Percentiles rank a stretch among this genome's conserved stretches.
These are phyloP conservation scores for Luscinia megarhynchos DNA, from an alignment of 2,797 vertebrate species.

Conservation along the genomic window DNA sequence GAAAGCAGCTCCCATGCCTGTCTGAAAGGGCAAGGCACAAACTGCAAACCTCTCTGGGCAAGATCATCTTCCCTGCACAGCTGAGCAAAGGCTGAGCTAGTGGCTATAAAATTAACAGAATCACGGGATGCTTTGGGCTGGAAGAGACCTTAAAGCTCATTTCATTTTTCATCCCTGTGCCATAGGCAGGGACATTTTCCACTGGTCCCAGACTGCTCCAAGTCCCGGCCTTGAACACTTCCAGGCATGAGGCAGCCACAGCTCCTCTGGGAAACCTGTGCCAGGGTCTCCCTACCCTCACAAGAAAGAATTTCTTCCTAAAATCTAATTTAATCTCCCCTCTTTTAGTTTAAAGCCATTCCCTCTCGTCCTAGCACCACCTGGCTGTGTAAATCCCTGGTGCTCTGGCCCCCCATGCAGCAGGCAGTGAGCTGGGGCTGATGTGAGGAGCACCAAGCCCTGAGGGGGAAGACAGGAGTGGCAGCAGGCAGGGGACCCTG, in stretches of 20 bases:
- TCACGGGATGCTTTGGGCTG: neutral
- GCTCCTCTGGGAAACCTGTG: neutral
- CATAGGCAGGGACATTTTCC: neutral
- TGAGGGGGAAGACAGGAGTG: accelerated
- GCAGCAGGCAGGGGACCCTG: neutral
- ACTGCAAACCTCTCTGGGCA: neutral
- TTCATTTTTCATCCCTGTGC: neutral
- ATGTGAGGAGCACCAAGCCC: accelerated
- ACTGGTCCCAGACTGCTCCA: neutral
- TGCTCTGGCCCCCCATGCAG: neutral
- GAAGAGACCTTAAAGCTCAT: neutral
- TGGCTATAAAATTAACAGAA: neutral
- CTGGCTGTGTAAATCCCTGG: neutral
- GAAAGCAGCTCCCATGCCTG: neutral
- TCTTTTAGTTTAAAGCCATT: neutral
- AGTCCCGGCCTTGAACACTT: neutral
- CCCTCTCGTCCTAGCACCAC: neutral
- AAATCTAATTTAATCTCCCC: neutral
- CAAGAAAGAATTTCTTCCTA: neutral
- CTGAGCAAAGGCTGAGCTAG: neutral
- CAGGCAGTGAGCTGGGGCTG: neutral
- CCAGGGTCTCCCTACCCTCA: neutral
- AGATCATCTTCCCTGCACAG: neutral
- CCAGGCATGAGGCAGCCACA: neutral
- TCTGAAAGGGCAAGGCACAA: neutral